These are phyloP conservation scores for Pterocles burchelli DNA, from an alignment of 2,113 vertebrate genomes.

Conservation along the genomic window DNA sequence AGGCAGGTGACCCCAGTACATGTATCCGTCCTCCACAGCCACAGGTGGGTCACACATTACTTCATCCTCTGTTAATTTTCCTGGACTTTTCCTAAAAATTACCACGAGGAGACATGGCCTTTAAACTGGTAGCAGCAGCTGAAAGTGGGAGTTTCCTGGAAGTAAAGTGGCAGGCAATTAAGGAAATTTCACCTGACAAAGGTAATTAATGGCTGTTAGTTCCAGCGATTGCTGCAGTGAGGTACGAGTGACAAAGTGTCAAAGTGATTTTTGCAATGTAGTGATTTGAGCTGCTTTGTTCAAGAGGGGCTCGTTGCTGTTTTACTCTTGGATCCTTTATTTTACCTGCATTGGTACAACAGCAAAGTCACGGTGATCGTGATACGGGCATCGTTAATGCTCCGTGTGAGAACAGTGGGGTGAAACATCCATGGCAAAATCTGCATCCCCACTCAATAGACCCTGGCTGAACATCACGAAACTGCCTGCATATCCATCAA, in stretches of 20 bases:
- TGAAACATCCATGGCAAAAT: not conserved
- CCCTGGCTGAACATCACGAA: not conserved
- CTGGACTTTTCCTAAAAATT: not conserved
- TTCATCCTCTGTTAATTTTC: not conserved
- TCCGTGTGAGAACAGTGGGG: not conserved
- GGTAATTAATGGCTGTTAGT: not conserved
- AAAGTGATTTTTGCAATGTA: not conserved
- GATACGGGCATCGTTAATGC: not conserved
- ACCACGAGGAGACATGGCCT: not conserved
- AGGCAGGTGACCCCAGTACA: not conserved
- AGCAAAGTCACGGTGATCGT: not conserved
- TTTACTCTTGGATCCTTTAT: not conserved
- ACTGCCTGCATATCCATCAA: accelerated
- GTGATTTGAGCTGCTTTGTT: not conserved
- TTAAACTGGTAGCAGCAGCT: not conserved
- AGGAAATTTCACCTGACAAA: not conserved
- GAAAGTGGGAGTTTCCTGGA: not conserved
- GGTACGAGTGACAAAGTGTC: not conserved
- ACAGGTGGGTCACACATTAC: not conserved
- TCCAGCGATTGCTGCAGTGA: accelerated
- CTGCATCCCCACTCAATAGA: not conserved
- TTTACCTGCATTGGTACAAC: not conserved
- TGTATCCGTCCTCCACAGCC: accelerated
- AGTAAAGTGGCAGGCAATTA: not conserved
- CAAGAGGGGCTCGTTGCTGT: accelerated